Base-by-base conservation (phyloP, 2,113 vertebrate species). In the Opisthocomus hoazin region DNA sequence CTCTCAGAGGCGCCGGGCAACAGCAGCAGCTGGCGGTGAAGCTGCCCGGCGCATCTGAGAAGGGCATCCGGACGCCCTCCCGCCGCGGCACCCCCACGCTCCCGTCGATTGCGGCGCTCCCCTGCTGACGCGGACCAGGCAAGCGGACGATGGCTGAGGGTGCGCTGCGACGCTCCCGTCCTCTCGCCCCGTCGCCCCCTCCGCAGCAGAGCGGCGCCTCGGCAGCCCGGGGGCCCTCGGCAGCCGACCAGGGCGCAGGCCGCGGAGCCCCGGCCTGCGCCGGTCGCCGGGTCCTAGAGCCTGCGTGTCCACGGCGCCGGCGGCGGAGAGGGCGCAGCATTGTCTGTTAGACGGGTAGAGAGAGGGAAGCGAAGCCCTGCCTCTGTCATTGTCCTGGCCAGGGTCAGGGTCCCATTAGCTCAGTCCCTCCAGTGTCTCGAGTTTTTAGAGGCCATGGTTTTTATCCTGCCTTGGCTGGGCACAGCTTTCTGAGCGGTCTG, bases 1-100 rank as follows among this genome's bases (percentile, higher is more conserved):
- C 75, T 75, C 61, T 56, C 43, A 93, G 81, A 89, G 87, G 81
- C 75, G 68, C 61, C 75, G 68, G 91, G 86, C 86, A 93, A 86
- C 91, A 93, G 61, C 91, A 89, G 86, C 91, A 93, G 43, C 86
- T 74, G 68, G 66, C 48, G 36, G 86, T n/a, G 80, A 89, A 63
- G 81, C 68, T 80, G 61, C 75, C 91, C 66, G 75, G 75, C 86
- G 68, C 86, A 18, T 43, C 81, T 45, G 86, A 93, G 81, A 93
- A 75, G 48, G 81, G 86, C 91, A 93, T 93, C 48, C 37, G 56
- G 41, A 73, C 85, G 4, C 32, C 27, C 45, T 77, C 41, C 43
- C 50, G 63, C 50, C 48, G 77, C 90, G 43, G 50, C 58, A 9
- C 41, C 73, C 71, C 32, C 22, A 2, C 66, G 30, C 43, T 77